Conservation (phyloP, 2,888 invertebrate genomes). For the Spilarctia lutea region DNA sequence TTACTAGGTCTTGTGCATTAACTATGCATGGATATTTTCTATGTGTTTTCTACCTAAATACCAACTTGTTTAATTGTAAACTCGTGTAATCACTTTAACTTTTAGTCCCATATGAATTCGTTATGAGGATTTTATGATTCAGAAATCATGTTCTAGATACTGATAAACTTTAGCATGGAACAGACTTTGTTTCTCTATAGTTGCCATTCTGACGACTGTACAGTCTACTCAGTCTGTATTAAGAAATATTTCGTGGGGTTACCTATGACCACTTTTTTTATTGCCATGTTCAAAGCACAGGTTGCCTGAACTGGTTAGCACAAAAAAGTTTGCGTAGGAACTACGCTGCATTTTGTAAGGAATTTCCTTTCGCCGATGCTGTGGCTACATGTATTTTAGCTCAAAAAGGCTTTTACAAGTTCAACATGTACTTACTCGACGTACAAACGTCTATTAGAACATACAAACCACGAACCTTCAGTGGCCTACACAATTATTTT, state of each 20-base stretch:
- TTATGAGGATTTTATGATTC: not conserved
- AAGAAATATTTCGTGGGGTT: not conserved
- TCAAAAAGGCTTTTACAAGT: not conserved
- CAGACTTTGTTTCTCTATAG: not conserved
- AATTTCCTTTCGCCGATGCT: not conserved
- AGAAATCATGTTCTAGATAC: not conserved
- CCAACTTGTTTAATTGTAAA: not conserved
- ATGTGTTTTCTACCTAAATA: not conserved
- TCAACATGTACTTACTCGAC: not conserved
- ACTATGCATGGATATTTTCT: constrained; percentile 3
- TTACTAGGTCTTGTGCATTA: constrained; percentile 41
- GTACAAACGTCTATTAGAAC: not conserved
- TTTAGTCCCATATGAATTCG: not conserved
- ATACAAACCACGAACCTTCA: not conserved
- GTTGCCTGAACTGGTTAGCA: not conserved
- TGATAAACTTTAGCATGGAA: not conserved
- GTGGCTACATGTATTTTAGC: not conserved
- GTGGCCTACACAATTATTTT: not conserved
- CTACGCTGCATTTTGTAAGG: not conserved
- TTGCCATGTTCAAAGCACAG: too few relatives aligned
- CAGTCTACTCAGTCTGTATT: not conserved
- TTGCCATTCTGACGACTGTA: not conserved
- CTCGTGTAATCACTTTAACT: not conserved
- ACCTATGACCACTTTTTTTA: not conserved
- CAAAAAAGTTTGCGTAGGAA: not conserved